These are phyloP conservation scores for Drosophila murphyi DNA, from an alignment of 1,140 invertebrate genomes.

Conservation along the genomic window DNA sequence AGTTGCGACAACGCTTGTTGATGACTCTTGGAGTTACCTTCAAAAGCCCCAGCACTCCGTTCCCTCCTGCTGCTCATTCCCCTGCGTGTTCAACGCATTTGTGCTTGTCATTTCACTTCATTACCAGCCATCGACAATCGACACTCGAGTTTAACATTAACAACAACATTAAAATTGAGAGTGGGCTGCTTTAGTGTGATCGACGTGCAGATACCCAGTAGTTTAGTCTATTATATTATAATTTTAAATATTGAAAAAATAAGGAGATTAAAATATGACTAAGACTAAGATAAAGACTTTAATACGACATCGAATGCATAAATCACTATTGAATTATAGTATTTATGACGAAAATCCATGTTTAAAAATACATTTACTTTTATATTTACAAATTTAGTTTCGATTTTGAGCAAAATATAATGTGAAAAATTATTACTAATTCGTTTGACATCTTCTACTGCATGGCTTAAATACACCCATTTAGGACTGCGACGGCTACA, in stretches of 20 bases:
- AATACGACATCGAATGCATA: too few species aligned
- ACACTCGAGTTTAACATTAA: slow-evolving; percentile 44
- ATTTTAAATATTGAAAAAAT: neutral
- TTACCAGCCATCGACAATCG: slow-evolving; percentile 56
- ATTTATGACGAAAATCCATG: too few species aligned
- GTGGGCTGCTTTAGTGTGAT: neutral
- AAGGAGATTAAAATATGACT: neutral
- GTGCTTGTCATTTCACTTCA: slow-evolving; percentile 63
- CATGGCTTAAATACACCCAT: neutral
- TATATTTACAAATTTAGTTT: too few species aligned
- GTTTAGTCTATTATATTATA: neutral
- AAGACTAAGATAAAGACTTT: too few species aligned
- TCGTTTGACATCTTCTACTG: neutral
- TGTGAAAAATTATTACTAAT: too few species aligned
- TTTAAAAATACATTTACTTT: too few species aligned
- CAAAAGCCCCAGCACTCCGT: neutral
- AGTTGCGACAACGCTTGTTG: slow-evolving; percentile 32
- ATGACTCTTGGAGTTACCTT: slow-evolving; percentile 34
- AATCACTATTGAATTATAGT: too few species aligned
- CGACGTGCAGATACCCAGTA: slow-evolving; percentile 21
- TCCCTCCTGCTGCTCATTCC: neutral
- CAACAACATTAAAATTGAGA: slow-evolving; percentile 31
- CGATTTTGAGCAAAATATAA: too few species aligned
- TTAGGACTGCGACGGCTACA: neutral
- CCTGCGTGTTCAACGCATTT: slow-evolving; percentile 27